Conservation (phyloP, 2,797 vertebrate species). For the Cephalopachus bancanus region DNA sequence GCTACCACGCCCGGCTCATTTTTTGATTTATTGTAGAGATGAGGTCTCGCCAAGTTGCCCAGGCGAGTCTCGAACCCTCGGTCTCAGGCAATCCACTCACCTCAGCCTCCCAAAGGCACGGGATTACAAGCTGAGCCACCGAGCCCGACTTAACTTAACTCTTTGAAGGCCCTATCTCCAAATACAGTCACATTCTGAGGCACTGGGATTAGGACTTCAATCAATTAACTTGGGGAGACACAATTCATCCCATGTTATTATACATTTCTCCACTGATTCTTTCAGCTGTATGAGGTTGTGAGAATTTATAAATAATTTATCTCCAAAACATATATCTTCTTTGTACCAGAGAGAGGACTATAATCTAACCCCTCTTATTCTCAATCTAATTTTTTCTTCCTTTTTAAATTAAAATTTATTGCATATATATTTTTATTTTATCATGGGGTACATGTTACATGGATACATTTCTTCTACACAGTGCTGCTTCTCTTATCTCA, state of each 20-base stretch:
- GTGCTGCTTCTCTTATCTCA: neutral
- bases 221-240: neutral
- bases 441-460: no score
- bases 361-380: neutral
- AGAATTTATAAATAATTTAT: conserved; percentile 27
- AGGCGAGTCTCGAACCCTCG: no score
- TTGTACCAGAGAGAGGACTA: neutral
- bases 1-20: no score
- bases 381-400: neutral
- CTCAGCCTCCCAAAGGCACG: no score
- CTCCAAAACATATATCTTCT: neutral
- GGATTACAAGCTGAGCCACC: no score
- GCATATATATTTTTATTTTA: no score
- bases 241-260: neutral
- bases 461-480: neutral
- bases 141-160: neutral
- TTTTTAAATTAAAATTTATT: no score
- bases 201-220: neutral
- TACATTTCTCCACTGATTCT: conserved; percentile 22
- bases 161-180: neutral
- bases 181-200: neutral
- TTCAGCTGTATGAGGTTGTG: conserved; percentile 6
- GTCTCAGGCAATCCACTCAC: no score
- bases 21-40: no score
- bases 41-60: no score